These are phyloP conservation scores for Harpalus rubripes DNA, from an alignment of 2,888 invertebrate species.

Conservation along the genomic window DNA sequence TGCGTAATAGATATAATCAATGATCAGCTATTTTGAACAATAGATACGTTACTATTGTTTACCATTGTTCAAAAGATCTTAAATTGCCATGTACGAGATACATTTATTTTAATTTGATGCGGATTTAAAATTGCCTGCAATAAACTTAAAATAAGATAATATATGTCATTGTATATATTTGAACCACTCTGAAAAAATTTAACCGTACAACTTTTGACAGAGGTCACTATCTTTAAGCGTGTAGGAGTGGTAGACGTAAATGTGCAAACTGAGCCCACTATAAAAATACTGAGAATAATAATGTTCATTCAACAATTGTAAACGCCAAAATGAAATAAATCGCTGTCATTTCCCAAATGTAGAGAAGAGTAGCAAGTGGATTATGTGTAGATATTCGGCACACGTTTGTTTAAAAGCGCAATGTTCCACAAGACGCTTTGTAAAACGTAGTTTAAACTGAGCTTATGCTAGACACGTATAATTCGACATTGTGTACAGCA, in stretches of 20 bases:
- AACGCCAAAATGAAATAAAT: slow-evolving; percentile 17
- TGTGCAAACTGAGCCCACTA: too few species aligned
- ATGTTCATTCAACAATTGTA: not conserved
- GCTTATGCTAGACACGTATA: slow-evolving; percentile 28
- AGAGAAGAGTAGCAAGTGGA: not conserved
- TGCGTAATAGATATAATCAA: not conserved
- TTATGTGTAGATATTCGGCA: slow-evolving; percentile 18
- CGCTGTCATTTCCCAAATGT: slow-evolving; percentile 8
- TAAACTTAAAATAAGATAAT: too few species aligned
- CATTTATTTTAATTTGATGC: too few species aligned
- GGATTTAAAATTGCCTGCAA: too few species aligned
- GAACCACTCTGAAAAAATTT: too few species aligned
- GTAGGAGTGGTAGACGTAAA: not conserved
- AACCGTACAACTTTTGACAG: too few species aligned
- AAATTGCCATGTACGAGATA: too few species aligned
- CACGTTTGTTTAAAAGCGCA: slow-evolving; percentile 42
- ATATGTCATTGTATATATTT: too few species aligned
- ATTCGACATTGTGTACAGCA: slow-evolving; percentile 7
- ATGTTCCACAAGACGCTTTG: not conserved
- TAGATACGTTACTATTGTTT: too few species aligned
- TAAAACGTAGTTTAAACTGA: slow-evolving; percentile 1
- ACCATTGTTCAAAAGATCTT: too few species aligned
- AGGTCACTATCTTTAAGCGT: not conserved
- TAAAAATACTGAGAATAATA: too few species aligned
- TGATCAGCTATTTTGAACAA: too few species aligned